These are phyloP conservation scores for Parnassius mnemosyne DNA, from an alignment of 2,888 invertebrate species.

Conservation along the genomic window DNA sequence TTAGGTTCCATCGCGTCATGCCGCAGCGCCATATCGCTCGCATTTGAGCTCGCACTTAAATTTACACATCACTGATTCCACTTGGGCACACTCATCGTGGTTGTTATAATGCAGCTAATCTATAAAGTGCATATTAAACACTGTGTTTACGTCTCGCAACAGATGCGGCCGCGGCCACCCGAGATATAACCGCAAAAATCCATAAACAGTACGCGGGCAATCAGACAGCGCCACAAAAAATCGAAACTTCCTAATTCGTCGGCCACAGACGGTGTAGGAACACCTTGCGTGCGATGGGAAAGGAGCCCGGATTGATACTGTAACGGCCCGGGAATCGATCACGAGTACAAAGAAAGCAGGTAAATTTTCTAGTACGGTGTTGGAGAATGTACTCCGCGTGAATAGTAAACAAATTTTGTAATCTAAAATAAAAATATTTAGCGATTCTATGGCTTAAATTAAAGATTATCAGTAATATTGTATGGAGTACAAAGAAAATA, in stretches of 20 bases:
- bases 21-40: slow-evolving; percentile 54
- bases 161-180: slow-evolving; percentile 1
- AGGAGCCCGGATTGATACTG: slow-evolving; percentile 34
- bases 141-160: slow-evolving; percentile 32
- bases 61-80: slow-evolving; percentile 52
- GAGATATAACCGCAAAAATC: slow-evolving; percentile 15
- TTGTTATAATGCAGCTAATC: background rate
- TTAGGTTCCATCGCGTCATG: slow-evolving; percentile 71
- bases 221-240: slow-evolving; percentile 21
- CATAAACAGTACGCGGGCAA: slow-evolving; percentile 19
- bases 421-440: too few species aligned
- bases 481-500: too few species aligned
- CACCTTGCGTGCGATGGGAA: slow-evolving; percentile 47
- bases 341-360: slow-evolving; percentile 43
- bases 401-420: too few species aligned
- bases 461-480: too few species aligned
- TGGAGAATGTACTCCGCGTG: too few species aligned
- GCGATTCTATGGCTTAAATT: too few species aligned
- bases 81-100: slow-evolving; percentile 43
- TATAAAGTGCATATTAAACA: slow-evolving; percentile 3
- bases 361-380: slow-evolving; percentile 25
- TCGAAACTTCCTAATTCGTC: background rate
- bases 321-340: slow-evolving; percentile 37
- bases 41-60: slow-evolving; percentile 65
- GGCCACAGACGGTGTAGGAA: slow-evolving; percentile 26